These are phyloP conservation scores for Anguilla pacifica DNA, from an alignment of 2,797 vertebrate species.

Conservation along the genomic window DNA sequence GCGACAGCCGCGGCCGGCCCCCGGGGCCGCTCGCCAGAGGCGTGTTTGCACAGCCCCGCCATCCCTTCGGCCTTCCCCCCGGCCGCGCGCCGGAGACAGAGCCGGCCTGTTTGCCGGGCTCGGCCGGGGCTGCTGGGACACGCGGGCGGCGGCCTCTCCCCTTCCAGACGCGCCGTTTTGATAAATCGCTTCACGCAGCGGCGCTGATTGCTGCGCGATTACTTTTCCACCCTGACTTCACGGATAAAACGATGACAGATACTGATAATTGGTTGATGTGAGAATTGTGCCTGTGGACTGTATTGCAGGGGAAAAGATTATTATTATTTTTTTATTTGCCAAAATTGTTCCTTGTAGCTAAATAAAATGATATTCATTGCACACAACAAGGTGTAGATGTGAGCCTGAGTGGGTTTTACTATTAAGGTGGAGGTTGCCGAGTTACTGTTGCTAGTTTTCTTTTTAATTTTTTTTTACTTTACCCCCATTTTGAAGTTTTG, in stretches of 20 bases:
- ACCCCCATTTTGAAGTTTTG: no score
- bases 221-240: not conserved
- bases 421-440: no score
- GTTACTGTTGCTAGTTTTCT: no score
- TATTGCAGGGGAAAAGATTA: not conserved
- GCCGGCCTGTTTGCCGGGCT: not conserved
- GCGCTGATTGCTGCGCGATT: not conserved
- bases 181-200: not conserved
- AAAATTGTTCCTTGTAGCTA: not conserved
- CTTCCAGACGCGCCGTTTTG: not conserved
- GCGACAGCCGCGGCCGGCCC: conserved; percentile 7
- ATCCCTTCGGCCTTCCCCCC: not conserved
- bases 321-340: not conserved
- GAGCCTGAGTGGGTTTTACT: not conserved
- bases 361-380: not conserved
- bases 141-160: not conserved
- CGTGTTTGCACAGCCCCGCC: conserved; percentile 20
- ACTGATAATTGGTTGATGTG: not conserved
- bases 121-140: not conserved
- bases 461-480: no score
- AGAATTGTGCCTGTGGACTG: not conserved
- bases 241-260: not conserved
- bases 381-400: not conserved
- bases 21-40: not conserved
- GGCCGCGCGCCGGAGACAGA: not conserved